Percentiles rank a stretch among this genome's conserved stretches.
Evolutionary conservation across 2,113 vertebrate species (phyloP).

Genomic region (Glaucomys volans): DNA sequence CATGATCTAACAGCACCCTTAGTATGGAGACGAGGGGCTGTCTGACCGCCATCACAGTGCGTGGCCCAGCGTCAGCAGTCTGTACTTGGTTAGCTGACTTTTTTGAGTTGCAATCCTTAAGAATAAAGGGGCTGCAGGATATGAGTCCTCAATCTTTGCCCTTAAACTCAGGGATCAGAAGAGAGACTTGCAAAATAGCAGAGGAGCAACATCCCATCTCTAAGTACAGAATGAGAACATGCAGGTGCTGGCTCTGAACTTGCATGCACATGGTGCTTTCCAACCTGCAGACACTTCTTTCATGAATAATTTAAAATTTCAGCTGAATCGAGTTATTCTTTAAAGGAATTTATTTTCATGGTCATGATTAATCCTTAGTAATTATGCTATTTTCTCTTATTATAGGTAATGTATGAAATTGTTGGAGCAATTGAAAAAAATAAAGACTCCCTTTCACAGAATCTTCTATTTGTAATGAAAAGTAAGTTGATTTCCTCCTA

Average conservation of each 20-base stretch:
- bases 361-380: constrained; percentile 71
- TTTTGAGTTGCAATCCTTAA: neutral
- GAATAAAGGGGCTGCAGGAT: neutral
- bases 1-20: neutral
- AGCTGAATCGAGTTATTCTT: neutral
- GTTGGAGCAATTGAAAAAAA: constrained; percentile 93
- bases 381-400: constrained; percentile 79
- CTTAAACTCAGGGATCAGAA: neutral
- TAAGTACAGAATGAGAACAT: neutral
- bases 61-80: neutral
- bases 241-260: neutral
- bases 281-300: neutral
- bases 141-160: neutral
- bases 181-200: neutral
- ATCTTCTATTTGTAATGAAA: constrained; percentile 96
- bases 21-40: neutral
- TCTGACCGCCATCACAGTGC: neutral
- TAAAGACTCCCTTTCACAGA: constrained; percentile 96
- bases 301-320: constrained; percentile 8
- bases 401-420: constrained; percentile 95
- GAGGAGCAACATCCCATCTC: neutral
- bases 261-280: rapidly evolving
- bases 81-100: neutral
- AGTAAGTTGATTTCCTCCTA: constrained; percentile 86
- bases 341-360: constrained; percentile 18